Evolutionary conservation across 2,113 vertebrate genomes (phyloP).

Genomic region (Synchiropus splendidus): DNA sequence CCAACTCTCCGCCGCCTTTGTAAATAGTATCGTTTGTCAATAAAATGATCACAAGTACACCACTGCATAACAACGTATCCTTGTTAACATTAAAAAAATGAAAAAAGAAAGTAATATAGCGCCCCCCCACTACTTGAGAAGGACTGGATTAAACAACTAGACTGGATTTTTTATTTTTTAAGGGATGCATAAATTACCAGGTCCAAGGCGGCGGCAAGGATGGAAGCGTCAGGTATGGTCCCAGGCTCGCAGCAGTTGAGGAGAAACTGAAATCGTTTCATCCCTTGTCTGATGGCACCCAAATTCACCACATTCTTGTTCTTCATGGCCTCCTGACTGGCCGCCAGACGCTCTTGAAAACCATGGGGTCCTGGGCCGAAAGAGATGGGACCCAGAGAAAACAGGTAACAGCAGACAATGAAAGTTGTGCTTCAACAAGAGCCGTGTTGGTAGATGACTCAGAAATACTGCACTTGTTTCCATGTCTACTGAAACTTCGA

Average conservation of each 20-base stretch:
- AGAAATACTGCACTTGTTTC: background rate
- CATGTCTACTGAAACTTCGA: background rate
- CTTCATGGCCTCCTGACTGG: conserved; percentile 89
- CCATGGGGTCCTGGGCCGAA: conserved; percentile 79
- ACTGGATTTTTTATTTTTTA: no score
- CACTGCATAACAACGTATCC: no score
- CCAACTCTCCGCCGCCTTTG: no score
- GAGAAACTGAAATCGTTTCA: conserved; percentile 98
- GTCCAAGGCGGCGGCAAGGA: conserved; percentile 91
- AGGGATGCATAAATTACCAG: conserved; percentile 64
- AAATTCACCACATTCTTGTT: conserved; percentile 94
- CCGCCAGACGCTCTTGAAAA: conserved; percentile 85
- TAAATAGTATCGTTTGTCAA: no score
- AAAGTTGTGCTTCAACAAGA: no score
- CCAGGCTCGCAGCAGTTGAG: conserved; percentile 97
- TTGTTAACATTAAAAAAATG: no score
- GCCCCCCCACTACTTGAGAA: no score
- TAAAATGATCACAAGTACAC: no score
- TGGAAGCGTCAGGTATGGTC: conserved; percentile 94
- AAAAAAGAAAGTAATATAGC: no score
- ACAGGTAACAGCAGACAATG: conserved; percentile 10
- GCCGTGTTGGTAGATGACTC: no score
- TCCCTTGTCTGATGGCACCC: conserved; percentile 93
- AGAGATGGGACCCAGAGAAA: background rate
- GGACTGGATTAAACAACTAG: no score